Evolutionary conservation across 2,113 vertebrate genomes (phyloP).

Genomic region (Vanacampus margaritifer): DNA sequence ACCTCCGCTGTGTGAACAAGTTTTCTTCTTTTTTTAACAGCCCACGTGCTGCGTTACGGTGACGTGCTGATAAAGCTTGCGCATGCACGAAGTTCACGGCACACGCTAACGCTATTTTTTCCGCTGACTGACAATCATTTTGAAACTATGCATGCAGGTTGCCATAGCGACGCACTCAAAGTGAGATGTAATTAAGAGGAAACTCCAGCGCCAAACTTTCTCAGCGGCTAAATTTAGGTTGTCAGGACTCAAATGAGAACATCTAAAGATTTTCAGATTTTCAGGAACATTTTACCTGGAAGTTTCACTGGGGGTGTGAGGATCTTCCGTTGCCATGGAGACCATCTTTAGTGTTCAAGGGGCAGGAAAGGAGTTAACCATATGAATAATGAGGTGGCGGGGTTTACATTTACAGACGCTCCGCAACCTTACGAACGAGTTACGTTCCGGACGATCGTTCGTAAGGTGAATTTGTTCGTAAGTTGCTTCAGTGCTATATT

Average conservation of each 20-base stretch:
- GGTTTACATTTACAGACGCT: no score
- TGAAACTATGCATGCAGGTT: neutral
- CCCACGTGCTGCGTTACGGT: neutral
- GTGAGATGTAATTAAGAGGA: neutral
- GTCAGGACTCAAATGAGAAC: neutral
- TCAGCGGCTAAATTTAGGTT: neutral
- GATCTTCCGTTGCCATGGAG: neutral
- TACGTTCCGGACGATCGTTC: no score
- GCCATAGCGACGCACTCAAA: neutral
- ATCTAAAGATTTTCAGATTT: neutral
- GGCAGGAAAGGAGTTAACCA: neutral
- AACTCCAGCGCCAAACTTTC: neutral
- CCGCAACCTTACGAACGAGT: no score
- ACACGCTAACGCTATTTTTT: neutral
- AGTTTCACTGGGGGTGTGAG: neutral
- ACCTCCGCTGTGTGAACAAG: neutral
- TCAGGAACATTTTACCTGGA: neutral
- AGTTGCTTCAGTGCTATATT: no score
- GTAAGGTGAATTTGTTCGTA: no score
- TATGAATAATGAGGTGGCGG: no score
- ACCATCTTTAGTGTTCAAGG: neutral
- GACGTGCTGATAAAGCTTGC: neutral
- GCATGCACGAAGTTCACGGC: neutral
- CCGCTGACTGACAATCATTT: slow-evolving; percentile 2
- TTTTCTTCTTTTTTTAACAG: neutral